These are phyloP conservation scores for Spodoptera frugiperda DNA, from an alignment of 1,140 invertebrate species.

Conservation along the genomic window DNA sequence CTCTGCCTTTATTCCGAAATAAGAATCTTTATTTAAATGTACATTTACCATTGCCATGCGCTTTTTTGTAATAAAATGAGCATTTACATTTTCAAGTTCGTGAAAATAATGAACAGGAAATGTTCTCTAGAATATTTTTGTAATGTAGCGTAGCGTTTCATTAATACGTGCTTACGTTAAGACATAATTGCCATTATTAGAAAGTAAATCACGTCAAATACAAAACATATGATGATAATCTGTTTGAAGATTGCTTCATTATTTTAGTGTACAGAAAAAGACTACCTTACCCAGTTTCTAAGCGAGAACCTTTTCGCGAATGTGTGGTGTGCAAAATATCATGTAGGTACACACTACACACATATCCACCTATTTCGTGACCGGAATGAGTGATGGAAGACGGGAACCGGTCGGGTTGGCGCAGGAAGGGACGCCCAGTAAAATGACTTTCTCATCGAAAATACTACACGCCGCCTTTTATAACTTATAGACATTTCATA, in stretches of 20 bases:
- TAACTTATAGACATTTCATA: conserved; percentile 39
- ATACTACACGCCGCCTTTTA: conserved; percentile 46
- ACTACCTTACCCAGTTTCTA: conserved; percentile 34
- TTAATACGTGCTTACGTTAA: too few relatives aligned
- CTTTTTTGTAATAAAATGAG: conserved; percentile 4
- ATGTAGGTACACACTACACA: conserved; percentile 35
- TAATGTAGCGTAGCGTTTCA: too few relatives aligned
- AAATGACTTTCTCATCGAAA: conserved; percentile 58
- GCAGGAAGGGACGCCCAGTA: conserved; percentile 42
- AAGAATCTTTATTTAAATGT: conserved; percentile 4
- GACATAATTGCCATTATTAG: not conserved
- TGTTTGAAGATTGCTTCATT: conserved; percentile 2
- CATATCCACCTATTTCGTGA: conserved; percentile 47
- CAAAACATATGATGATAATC: too few relatives aligned
- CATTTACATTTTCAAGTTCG: conserved; percentile 4
- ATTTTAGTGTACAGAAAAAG: conserved; percentile 34
- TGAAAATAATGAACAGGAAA: conserved; percentile 2
- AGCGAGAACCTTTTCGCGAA: conserved; percentile 40
- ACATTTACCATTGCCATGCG: not conserved
- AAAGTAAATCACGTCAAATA: not conserved
- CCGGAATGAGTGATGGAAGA: conserved; percentile 57
- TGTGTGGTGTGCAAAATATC: conserved; percentile 41
- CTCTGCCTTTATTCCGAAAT: not conserved
- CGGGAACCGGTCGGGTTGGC: conserved; percentile 39
- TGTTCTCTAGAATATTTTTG: conserved; percentile 6